Evolutionary conservation across 2,113 vertebrate genomes (phyloP).

Genomic region (Xenopus borealis): DNA sequence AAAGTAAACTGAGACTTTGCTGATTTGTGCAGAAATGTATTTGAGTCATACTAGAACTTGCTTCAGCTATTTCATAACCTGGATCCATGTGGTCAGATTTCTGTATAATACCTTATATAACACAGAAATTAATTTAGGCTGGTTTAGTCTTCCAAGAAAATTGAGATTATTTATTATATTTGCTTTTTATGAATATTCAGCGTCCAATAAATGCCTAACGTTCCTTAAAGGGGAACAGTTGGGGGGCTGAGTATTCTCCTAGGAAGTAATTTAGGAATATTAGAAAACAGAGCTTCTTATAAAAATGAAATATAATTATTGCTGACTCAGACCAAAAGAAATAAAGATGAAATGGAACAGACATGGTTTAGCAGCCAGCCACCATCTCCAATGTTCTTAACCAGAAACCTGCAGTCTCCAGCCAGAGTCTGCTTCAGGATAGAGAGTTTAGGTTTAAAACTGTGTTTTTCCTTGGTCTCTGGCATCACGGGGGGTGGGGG

Average conservation of each 20-base stretch:
- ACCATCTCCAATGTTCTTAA: no score
- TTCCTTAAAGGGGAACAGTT: not conserved
- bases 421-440: no score
- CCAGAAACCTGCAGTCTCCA: no score
- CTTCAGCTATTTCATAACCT: not conserved
- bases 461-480: no score
- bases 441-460: no score
- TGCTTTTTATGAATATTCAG: not conserved
- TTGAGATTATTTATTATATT: not conserved
- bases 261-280: not conserved
- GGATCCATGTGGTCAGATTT: conserved; percentile 4
- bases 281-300: not conserved
- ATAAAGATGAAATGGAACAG: no score
- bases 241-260: not conserved
- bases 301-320: no score
- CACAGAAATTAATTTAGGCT: not conserved
- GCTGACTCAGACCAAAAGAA: no score
- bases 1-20: conserved; percentile 15
- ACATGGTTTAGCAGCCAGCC: no score
- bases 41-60: conserved; percentile 1
- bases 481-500: no score
- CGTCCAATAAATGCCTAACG: not conserved
- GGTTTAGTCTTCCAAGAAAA: not conserved
- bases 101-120: conserved; percentile 12
- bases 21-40: conserved; percentile 14